Base-by-base conservation (phyloP, 2,113 vertebrate species). In the Amphilophus citrinellus region DNA sequence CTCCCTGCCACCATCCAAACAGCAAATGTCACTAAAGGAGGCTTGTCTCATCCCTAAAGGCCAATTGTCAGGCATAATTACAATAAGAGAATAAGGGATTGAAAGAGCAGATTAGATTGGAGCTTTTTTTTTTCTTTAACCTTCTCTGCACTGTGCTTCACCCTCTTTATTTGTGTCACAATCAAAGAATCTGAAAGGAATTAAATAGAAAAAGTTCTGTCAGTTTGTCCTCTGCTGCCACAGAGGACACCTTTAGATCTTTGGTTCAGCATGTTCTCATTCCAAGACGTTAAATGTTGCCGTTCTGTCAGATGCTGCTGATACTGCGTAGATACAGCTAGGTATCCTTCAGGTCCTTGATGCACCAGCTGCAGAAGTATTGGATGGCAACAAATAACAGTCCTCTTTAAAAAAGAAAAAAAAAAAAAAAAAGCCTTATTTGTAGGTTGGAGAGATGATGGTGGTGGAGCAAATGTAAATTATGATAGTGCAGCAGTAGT, bases 61-160 rank as follows among this genome's bases (percentile, higher is more conserved):
- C 84, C 86, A 84, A 79, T 91, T 87, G 88, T 85, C 90, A 66
- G 76, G 24, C 83, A 75, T 88, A 88, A 91, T 90, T 87, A 91
- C 82, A 86, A 82, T 90, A 86, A 86, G 83, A 85, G 89, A 92
- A 91, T 89, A 82, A 90, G 86, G 89, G 78, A 63, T 78, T 76
- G 76, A 84, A 89, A 92, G 83, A 82, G 62, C 77, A 77, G 90
- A 89, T 89, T 83, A 90, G 91, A 90, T 85, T 61, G 71, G 60
- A 58, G n/a, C 11, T 15, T 68, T 37, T 75, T 60, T 66, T 32
- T 8, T n/a, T 7, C 5, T 27, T 27, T 27, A 27, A 9, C 18
- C 11, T 11, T 22, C n/a, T 73, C 6, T 76, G 17, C 68, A 73
- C 61, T 84, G 62, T 83, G 59, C 76, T 80, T 61, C 32, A 24